Evolutionary conservation across 2,797 vertebrate species (phyloP).

Genomic region (Acanthornis magna): DNA sequence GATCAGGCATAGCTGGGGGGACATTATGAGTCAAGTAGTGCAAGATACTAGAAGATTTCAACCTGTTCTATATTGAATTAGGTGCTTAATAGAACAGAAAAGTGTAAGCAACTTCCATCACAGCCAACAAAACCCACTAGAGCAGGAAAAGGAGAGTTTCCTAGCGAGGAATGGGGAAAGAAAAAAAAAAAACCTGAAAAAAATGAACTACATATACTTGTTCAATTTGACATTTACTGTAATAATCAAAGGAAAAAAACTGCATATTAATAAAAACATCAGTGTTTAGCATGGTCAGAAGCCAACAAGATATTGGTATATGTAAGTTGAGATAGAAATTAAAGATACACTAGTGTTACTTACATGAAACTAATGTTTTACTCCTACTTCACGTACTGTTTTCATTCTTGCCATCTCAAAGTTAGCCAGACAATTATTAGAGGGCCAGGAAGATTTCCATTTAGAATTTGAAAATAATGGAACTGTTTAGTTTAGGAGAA

Average conservation of each 20-base stretch:
- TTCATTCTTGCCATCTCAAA: background rate
- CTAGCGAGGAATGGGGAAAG: background rate
- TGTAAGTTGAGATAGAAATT: background rate
- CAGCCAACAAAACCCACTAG: background rate
- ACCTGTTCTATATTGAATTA: background rate
- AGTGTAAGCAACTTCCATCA: background rate
- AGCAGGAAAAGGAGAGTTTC: background rate
- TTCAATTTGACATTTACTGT: background rate
- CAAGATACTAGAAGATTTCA: background rate
- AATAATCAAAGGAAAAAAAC: background rate
- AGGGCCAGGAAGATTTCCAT: background rate
- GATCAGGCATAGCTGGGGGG: background rate
- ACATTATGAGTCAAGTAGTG: background rate
- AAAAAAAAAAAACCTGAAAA: background rate
- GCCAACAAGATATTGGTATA: background rate
- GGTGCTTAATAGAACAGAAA: background rate
- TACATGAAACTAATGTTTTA: background rate
- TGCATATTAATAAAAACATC: background rate
- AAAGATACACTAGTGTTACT: background rate
- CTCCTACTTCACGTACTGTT: background rate
- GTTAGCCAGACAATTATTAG: background rate
- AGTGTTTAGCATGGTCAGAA: background rate
- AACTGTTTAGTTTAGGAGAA: background rate
- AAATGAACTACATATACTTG: background rate
- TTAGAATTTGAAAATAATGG: background rate